These are phyloP conservation scores for Anastrepha obliqua DNA, from an alignment of 1,140 invertebrate genomes.

Conservation along the genomic window DNA sequence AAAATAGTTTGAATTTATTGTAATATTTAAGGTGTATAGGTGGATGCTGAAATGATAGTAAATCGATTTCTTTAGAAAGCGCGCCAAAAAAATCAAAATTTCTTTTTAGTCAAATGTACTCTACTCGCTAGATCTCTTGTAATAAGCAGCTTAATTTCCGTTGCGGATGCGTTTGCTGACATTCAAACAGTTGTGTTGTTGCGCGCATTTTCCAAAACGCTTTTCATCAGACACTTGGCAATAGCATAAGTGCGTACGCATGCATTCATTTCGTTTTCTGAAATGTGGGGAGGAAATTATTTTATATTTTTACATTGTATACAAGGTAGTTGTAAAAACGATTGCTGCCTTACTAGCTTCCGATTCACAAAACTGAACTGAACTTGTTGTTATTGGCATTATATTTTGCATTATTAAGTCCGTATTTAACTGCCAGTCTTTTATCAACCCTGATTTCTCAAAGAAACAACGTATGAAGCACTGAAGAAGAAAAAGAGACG, in stretches of 20 bases:
- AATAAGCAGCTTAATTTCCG: too few relatives aligned
- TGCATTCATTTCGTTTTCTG: conserved; percentile 65
- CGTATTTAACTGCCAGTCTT: conserved; percentile 67
- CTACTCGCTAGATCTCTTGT: too few relatives aligned
- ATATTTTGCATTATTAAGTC: conserved; percentile 64
- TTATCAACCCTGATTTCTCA: conserved; percentile 67
- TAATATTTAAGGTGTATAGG: neutral
- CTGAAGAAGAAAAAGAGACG: conserved; percentile 56
- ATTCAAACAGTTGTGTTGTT: conserved; percentile 62
- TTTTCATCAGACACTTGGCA: conserved; percentile 64
- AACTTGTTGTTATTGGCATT: conserved; percentile 70
- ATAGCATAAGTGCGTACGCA: conserved; percentile 67
- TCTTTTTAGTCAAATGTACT: too few relatives aligned
- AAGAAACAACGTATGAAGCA: conserved; percentile 71
- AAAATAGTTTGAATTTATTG: neutral
- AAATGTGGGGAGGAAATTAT: neutral
- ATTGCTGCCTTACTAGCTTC: conserved; percentile 62
- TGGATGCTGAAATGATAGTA: neutral
- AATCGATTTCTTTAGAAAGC: too few relatives aligned
- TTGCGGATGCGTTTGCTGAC: too few relatives aligned
- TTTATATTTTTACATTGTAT: neutral
- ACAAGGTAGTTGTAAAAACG: too few relatives aligned
- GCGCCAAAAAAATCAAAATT: too few relatives aligned
- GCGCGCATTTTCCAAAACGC: conserved; percentile 66
- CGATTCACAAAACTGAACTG: conserved; percentile 65